Evolutionary conservation across 2,113 vertebrate species (phyloP).

Genomic region (Aix galericulata): DNA sequence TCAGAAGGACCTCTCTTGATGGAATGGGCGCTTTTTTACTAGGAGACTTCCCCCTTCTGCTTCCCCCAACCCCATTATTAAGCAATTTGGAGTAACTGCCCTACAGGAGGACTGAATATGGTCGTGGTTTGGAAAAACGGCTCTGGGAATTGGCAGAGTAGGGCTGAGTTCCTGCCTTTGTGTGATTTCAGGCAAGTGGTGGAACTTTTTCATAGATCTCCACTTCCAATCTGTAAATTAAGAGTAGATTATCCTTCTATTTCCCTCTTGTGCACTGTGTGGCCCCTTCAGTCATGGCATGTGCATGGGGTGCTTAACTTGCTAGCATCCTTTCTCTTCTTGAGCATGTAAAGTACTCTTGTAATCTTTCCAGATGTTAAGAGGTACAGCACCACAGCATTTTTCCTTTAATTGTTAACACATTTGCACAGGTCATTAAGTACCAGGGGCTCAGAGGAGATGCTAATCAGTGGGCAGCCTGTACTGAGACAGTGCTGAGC

Average conservation of each 20-base stretch:
- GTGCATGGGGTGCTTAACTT: neutral
- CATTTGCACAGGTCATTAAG: neutral
- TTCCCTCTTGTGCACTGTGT: neutral
- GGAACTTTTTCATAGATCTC: neutral
- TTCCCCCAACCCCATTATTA: neutral
- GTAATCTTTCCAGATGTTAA: neutral
- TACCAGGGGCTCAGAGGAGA: neutral
- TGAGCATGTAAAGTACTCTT: neutral
- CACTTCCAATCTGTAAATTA: neutral
- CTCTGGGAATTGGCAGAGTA: neutral
- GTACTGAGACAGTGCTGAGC: accelerated
- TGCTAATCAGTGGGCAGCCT: neutral
- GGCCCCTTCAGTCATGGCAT: neutral
- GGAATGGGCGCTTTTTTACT: neutral
- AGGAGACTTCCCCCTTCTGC: neutral
- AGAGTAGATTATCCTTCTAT: neutral
- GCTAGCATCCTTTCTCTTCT: neutral
- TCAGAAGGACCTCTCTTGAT: neutral
- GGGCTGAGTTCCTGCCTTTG: neutral
- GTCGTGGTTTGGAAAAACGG: neutral
- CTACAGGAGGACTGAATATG: neutral
- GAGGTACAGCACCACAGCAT: neutral
- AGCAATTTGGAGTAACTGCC: neutral
- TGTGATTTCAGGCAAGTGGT: neutral
- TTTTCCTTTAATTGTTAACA: neutral